Conservation (phyloP, 1,140 invertebrate species). For the Zelostemma sp. region DNA sequence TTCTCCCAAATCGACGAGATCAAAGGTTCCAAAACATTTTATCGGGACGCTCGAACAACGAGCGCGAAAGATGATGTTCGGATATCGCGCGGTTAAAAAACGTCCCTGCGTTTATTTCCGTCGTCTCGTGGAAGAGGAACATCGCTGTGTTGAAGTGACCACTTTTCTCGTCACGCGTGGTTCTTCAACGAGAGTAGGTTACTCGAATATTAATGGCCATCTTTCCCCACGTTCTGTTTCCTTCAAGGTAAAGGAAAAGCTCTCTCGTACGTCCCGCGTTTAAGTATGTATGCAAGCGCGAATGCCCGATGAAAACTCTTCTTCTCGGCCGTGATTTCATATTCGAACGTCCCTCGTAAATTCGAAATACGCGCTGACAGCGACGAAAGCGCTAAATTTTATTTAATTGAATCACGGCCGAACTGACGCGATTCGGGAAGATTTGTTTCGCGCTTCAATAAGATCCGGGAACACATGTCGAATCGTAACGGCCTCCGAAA, state of each 20-base stretch:
- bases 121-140: neutral
- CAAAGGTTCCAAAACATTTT: too few species aligned
- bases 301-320: conserved; percentile 4
- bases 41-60: too few species aligned
- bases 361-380: neutral
- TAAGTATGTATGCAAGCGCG: neutral
- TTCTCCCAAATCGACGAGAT: too few species aligned
- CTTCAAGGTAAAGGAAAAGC: conserved; percentile 33
- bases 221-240: conserved; percentile 39
- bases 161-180: conserved; percentile 9
- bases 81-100: conserved; percentile 4
- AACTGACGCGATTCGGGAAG: neutral
- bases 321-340: neutral
- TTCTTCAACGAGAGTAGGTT: conserved; percentile 15
- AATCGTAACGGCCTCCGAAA: conserved; percentile 38
- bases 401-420: neutral
- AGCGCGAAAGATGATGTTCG: too few species aligned
- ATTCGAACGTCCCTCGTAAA: neutral
- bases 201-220: conserved; percentile 50
- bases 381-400: too few species aligned
- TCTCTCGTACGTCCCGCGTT: conserved; percentile 20
- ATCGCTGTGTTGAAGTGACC: neutral
- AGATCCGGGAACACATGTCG: conserved; percentile 4
- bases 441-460: neutral
- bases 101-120: neutral